Conservation (phyloP, 2,888 invertebrate genomes). For the Villa cingulata region DNA sequence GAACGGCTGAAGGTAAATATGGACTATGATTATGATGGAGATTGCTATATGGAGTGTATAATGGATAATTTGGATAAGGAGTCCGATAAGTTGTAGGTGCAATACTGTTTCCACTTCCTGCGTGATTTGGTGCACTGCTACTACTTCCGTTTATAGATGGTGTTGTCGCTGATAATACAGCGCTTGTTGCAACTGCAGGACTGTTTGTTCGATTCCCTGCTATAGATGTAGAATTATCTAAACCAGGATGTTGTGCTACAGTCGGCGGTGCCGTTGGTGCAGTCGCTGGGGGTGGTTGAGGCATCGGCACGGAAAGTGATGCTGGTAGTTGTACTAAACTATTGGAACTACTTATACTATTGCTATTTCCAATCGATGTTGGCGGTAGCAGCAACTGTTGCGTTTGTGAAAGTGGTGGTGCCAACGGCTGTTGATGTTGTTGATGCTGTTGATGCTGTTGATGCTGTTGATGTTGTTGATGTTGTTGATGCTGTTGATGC, state of each 20-base stretch:
- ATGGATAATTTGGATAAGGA: conserved; percentile 38
- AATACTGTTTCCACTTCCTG: conserved; percentile 21
- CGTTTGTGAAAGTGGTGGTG: not conserved
- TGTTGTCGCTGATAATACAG: conserved; percentile 20
- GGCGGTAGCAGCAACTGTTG: conserved; percentile 24
- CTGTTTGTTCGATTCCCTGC: conserved; percentile 39
- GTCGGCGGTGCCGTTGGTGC: conserved; percentile 31
- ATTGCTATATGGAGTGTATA: conserved; percentile 68
- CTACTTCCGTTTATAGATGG: conserved; percentile 24
- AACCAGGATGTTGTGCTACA: conserved; percentile 23
- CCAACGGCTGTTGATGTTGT: conserved; percentile 27
- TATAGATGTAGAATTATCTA: conserved; percentile 26
- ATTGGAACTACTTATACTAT: conserved; percentile 17
- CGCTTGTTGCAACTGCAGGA: conserved; percentile 21
- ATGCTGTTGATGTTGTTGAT: conserved; percentile 25
- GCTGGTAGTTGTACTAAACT: conserved; percentile 39
- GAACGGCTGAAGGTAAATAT: conserved; percentile 48
- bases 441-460: conserved; percentile 13
- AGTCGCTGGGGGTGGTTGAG: conserved; percentile 20
- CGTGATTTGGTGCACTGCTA: conserved; percentile 19
- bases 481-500: conserved; percentile 12
- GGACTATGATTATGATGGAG: conserved; percentile 61
- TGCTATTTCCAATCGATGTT: conserved; percentile 20
- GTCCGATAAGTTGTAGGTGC: conserved; percentile 31
- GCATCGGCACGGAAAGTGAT: conserved; percentile 22